Evolutionary conservation across 2,888 invertebrate species (phyloP).

Genomic region (Trachelus iudaicus): DNA sequence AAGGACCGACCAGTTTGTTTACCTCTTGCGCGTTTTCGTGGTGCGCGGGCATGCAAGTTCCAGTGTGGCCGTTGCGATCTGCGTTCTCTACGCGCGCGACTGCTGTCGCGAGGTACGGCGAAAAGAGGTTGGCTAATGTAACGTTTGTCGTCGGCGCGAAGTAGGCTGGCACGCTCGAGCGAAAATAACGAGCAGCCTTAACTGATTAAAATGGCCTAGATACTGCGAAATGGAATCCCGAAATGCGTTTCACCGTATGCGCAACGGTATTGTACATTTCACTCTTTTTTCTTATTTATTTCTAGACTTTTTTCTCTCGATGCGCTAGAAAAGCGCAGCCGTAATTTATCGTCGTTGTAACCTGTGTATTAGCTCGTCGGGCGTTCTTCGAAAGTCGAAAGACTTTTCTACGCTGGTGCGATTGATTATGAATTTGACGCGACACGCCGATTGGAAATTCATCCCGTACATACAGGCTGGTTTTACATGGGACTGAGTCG

Average conservation of each 20-base stretch:
- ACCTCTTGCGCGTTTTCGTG: background rate
- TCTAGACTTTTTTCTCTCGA: background rate
- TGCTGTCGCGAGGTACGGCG: background rate
- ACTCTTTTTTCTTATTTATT: background rate
- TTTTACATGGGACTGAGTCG: background rate
- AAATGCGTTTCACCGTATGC: background rate
- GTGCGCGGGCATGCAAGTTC: background rate
- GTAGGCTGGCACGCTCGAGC: background rate
- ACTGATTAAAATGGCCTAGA: background rate
- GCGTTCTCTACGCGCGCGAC: background rate
- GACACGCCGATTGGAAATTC: background rate
- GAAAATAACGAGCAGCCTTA: background rate
- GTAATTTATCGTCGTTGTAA: background rate
- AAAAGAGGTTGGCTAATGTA: background rate
- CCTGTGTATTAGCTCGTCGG: background rate
- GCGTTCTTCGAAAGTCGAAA: background rate
- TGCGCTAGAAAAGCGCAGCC: background rate
- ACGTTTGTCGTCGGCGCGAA: background rate
- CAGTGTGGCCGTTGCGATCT: background rate
- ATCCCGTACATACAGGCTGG: background rate
- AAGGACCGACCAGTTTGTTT: background rate
- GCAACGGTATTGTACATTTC: background rate
- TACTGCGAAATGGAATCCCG: background rate
- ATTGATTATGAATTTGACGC: background rate
- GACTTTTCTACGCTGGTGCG: background rate